Evolutionary conservation across 35 echinoderm and acorn worm genomes (phyloP), one percentile per base, ranked within the genome.

Genomic region (Ptychodera flava): DNA sequence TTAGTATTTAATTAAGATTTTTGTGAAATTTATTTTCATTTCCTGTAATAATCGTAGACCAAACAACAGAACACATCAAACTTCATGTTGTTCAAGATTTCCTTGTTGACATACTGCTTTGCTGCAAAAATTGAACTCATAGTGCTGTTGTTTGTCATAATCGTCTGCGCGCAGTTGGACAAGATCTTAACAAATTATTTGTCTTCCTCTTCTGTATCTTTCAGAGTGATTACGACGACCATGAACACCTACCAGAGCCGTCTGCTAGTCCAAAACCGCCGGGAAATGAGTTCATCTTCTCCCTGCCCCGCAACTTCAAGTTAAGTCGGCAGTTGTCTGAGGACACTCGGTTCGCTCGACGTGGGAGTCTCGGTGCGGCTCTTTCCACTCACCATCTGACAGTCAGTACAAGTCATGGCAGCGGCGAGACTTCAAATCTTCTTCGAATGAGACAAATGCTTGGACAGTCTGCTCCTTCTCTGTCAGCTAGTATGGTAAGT

Each of bases 401-500:
- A 64, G 45, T 64, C 22, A 64, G 45, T 64, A 64, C 45, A 6
- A 64, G 45, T 22, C 45, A 64, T 64, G 45, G 45, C 22, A 64
- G 45, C 45, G 45, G 95, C 32, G 95, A 94, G 33, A 86, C 85
- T 0, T 91, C 92, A 30, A 99, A 99, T 76, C 86, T 99, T 1
- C 89, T 92, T 52, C 83, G 96, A 77, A 90, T 99, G 75, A 78
- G 96, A 33, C 96, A 94, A 31, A 79, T 99, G 37, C 90, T 99
- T 1, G 96, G 96, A 0, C 96, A 99, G 36, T 99, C 96, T 31
- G 96, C 96, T 15, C 96, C 96, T 14, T 99, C 96, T 31, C 80
- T 99, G 29, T 88, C 93, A 85, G 93, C 96, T 31, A 99, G 90
- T 88, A 34, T 99, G 90, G 96, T 99, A 92, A 94, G 90, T 93